Evolutionary conservation across 2,797 vertebrate species (phyloP), one percentile per base, ranked within the genome.

Genomic region (Anguilla marmorata): DNA sequence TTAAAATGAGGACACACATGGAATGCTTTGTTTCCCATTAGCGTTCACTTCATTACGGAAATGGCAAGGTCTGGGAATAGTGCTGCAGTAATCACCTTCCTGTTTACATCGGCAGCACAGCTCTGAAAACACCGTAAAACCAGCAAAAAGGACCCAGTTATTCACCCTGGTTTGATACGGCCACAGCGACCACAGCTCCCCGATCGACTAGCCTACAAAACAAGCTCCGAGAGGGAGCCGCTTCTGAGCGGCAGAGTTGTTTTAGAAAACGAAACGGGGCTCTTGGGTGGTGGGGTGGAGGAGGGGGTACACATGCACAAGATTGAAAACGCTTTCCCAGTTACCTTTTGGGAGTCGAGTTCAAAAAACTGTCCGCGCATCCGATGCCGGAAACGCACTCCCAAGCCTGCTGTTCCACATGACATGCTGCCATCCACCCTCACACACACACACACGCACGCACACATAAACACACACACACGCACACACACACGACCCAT

Each of bases 81-180:
- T 63, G 85, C 85, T 72, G 58, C 16, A 24, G 89, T 82, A 86
- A 89, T 88, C 69, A 89, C 52, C n/a, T 45, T 79, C 84, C 86
- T 52, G 84, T 89, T 89, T 87, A 72, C 54, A 72, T 41, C 85
- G 88, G 12, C 87, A 80, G 85, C 83, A 74, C 50, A 37, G 84
- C 54, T 82, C 90, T 83, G 24, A 74, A 90, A 85, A 90, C 69
- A 86, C 83, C 88, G 90, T 87, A 82, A 89, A 58, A 19, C 16
- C 86, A 88, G 90, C 89, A 85, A 74, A 85, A 91, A 90, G 90
- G 87, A 91, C 91, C 91, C 69, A 91, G 91, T 93, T 91, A 88
- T 89, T 89, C 45, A 80, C 89, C 72, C 86, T 89, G 56, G 86
- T 88, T 91, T 82, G 37, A 85, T 50, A 87, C 66, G 27, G 5